Evolutionary conservation across 2,888 invertebrate genomes (phyloP), one percentile per base, ranked within the genome.

Genomic region (Ypsolopha sequella): DNA sequence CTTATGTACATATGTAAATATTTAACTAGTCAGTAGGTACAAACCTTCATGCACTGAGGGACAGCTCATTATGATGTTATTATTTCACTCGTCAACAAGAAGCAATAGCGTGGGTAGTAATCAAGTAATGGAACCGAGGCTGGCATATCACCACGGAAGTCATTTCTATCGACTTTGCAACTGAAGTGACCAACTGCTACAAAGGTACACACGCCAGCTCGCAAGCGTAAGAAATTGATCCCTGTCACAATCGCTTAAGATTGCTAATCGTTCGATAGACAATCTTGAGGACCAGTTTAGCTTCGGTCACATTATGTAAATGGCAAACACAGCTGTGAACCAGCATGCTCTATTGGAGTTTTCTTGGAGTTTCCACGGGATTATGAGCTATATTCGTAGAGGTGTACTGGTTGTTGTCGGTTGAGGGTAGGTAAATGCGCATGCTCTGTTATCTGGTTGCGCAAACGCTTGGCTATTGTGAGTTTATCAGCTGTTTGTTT

Each of bases 391-490:
- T 73, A 68, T 55, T 38, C 9, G 11, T 52, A 46, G 2, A 24
- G 13, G 11, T 13, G 14, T 14, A 36, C 47, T 6, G 50, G 41
- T 13, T n/a, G 39, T 39, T 45, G 7, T 52, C 9, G 41, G 10
- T 45, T 46, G 52, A n/a, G 36, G 38, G 43, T 52, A 36, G 43
- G 58, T 64, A 68, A 74, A 66, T 75, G 74, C 76, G 76, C 73
- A 76, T 64, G 60, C 61, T 54, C 58, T 60, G 67, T 74, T 79
- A 78, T 79, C 76, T 67, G 56, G 70, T 82, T 82, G 78, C 80
- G 78, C 80, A 81, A 81, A 76, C 69, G 70, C 63, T 63, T 65
- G 70, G 67, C 70, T 65, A 73, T 76, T 75, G 76, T 76, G 63
- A 57, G 68, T 71, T 73, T 77, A 76, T 78, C 76, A 73, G 71